Evolutionary conservation across 1,140 invertebrate species (phyloP).

Genomic region (Tetragnatha versicolor): DNA sequence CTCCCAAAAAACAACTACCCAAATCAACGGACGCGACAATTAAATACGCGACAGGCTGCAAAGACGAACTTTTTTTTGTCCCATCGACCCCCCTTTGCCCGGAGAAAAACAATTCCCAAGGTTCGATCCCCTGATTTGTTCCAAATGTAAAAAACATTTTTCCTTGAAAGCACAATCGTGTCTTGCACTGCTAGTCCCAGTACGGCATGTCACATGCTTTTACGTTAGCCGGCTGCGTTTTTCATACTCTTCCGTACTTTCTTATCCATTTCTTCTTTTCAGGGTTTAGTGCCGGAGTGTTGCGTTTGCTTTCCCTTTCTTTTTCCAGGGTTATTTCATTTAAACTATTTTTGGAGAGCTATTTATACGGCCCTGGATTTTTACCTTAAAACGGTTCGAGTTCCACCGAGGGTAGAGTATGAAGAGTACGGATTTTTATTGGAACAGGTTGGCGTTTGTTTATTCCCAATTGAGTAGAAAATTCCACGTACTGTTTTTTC

Average conservation of each 20-base stretch:
- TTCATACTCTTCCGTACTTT: not conserved
- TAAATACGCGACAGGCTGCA: not conserved
- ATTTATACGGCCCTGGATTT: not conserved
- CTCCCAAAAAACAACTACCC: no score
- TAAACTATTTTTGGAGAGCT: not conserved
- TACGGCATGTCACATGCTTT: slow-evolving; percentile 26
- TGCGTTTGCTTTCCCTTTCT: not conserved
- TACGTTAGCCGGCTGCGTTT: slow-evolving; percentile 14
- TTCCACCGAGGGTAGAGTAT: no score
- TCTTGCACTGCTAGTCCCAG: slow-evolving; percentile 13
- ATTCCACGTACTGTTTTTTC: no score
- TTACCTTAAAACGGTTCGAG: not conserved
- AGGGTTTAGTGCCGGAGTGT: not conserved
- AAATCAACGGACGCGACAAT: no score
- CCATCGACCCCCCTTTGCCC: no score
- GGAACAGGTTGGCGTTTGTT: no score
- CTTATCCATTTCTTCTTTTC: slow-evolving; percentile 7
- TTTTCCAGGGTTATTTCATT: slow-evolving; percentile 45
- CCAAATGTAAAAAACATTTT: slow-evolving; percentile 49
- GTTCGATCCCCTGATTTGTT: slow-evolving; percentile 45
- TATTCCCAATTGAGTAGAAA: no score
- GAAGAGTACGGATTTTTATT: no score
- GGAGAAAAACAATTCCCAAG: slow-evolving; percentile 23
- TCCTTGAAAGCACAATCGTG: slow-evolving; percentile 52
- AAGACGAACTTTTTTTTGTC: no score